Conservation (phyloP, 2,113 vertebrate species). For the Aegithalos caudatus region DNA sequence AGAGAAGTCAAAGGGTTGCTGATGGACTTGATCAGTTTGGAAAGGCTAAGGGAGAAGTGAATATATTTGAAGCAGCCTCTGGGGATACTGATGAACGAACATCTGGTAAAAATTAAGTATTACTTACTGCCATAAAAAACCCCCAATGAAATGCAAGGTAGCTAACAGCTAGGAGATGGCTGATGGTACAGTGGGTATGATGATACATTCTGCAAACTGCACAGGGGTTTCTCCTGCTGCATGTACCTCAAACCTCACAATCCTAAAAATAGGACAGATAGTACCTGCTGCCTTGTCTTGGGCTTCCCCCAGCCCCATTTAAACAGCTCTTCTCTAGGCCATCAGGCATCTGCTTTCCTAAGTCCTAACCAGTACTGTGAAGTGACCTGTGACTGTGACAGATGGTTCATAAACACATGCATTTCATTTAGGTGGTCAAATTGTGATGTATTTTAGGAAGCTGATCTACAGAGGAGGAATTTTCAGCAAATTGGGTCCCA, state of each 20-base stretch:
- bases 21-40: not conserved
- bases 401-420: not conserved
- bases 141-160: not conserved
- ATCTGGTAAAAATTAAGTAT: constrained; percentile 31
- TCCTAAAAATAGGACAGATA: accelerated
- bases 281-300: accelerated
- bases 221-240: not conserved
- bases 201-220: not conserved
- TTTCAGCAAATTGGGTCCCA: not conserved
- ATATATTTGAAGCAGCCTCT: not conserved
- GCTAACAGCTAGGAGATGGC: not conserved
- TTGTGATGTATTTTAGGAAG: not conserved
- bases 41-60: not conserved
- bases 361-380: not conserved
- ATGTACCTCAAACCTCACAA: not conserved
- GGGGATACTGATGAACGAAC: not conserved
- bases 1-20: not conserved
- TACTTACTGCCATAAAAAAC: not conserved
- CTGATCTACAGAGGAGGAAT: not conserved
- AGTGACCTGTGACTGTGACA: not conserved
- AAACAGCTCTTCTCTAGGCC: not conserved
- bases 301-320: not conserved
- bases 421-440: not conserved
- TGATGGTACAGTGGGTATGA: not conserved
- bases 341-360: not conserved